These are phyloP conservation scores for Pyxicephalus adspersus DNA, from an alignment of 2,113 vertebrate genomes.

Conservation along the genomic window DNA sequence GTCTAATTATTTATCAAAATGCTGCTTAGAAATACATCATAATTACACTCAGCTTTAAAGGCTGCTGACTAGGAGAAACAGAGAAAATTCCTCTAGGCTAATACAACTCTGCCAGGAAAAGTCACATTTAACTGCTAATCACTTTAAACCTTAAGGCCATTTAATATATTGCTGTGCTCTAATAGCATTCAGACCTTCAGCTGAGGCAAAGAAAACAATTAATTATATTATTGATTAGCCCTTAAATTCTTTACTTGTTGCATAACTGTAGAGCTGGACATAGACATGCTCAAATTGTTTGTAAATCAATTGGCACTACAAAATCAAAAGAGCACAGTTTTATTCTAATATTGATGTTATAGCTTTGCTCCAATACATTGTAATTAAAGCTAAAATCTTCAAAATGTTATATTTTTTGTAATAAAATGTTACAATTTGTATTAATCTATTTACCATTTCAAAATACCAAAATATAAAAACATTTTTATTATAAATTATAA, in stretches of 20 bases:
- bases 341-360: constrained; percentile 3
- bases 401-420: not conserved
- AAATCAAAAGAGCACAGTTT: not conserved
- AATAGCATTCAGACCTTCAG: not conserved
- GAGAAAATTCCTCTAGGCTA: constrained; percentile 3
- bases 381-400: not conserved
- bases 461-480: too few species aligned
- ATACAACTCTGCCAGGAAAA: not conserved
- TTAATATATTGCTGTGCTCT: not conserved
- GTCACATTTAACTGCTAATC: constrained; percentile 8
- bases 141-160: constrained; percentile 10
- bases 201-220: constrained; percentile 11
- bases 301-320: constrained; percentile 5
- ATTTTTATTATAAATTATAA: too few species aligned
- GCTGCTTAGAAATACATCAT: not conserved
- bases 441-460: too few species aligned
- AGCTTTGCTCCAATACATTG: not conserved
- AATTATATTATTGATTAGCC: constrained; percentile 20
- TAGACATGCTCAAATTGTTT: not conserved
- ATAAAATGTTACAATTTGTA: not conserved
- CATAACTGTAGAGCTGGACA: constrained; percentile 9
- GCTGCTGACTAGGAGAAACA: not conserved
- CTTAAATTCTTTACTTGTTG: not conserved
- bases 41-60: not conserved
- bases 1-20: not conserved